Percentiles rank a stretch among this genome's conserved stretches.
These are phyloP conservation scores for Ammodytes dubius DNA, from an alignment of 2,113 vertebrate genomes.

Conservation along the genomic window DNA sequence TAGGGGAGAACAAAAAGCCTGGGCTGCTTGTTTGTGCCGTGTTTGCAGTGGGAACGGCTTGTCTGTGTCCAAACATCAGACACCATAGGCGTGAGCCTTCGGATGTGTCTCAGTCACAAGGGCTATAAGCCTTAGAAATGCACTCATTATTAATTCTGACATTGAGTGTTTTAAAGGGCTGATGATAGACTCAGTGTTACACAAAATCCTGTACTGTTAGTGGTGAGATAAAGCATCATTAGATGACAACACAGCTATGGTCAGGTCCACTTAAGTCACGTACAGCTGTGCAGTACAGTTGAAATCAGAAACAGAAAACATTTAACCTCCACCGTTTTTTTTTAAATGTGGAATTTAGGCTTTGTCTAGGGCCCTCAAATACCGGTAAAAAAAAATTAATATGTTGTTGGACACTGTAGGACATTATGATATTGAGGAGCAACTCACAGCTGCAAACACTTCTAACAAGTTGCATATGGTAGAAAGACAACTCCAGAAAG, in stretches of 20 bases:
- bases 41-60: constrained; percentile 29
- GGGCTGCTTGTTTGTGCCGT: constrained; percentile 46
- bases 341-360: neutral
- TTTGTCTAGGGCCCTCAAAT: neutral
- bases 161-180: constrained; percentile 19
- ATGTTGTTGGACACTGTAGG: neutral
- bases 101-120: neutral
- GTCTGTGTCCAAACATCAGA: constrained; percentile 43
- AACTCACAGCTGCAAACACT: neutral
- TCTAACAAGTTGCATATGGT: too few species aligned
- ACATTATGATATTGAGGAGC: neutral
- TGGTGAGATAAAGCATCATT: neutral
- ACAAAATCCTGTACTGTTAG: neutral
- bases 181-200: constrained; percentile 1
- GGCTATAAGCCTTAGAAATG: neutral
- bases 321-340: neutral
- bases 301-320: too few species aligned
- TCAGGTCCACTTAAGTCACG: neutral
- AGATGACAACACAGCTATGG: neutral
- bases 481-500: neutral
- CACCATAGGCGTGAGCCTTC: constrained; percentile 47
- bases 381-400: neutral
- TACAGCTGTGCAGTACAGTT: neutral
- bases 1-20: constrained; percentile 61
- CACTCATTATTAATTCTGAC: constrained; percentile 8